Base-by-base conservation (phyloP, 2,888 invertebrate species). In the Drosophila stalkeri region DNA sequence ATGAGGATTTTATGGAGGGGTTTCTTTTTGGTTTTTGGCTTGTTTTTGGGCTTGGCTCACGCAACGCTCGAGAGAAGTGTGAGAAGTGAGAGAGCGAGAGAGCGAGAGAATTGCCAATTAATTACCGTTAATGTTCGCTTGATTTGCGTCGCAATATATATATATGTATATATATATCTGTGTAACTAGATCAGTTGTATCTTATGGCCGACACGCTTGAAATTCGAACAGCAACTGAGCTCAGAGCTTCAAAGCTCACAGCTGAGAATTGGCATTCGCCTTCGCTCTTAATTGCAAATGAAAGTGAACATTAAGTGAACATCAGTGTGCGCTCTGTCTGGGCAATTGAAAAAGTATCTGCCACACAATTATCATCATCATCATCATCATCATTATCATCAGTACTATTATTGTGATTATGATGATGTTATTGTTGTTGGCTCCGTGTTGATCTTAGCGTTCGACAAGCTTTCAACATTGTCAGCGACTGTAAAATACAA, bases 71-170 rank as follows among this genome's bases (percentile, higher is more conserved):
- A 14, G 11, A 43, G 41, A 37, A 12, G 6, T 31, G 12, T 39
- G 33, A 39, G 23, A 62, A 39, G 23, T 59, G 49, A 18, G 33
- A 66, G 49, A 41, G 52, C 51, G 23, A 39, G 18, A 44, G 31
- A 31, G 23, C 56, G 51, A 18, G 39, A 62, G 8, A 46, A 37
- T 41, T 57, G 65, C 47, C 80, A 87, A 77, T 89, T 80, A 85
- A 86, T 86, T 89, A 86, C 88, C 85, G 85, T 86, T 77, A 75
- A 77, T 74, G 61, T 72, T 69, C 77, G 76, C 71, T 85, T 69
- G 64, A 77, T 76, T 76, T 74, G 52, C 52, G 49, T 77, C 68
- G 57, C 47, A 56, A 66, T 41, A 61, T 54, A 35, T 71, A 64
- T 64, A 8, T 65, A 64, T 41, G 60, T 35, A 64, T 37, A 52